phyloP scores from a whole-genome alignment of 2,113 vertebrate genomes.

The Nipponia nippon region DNA sequence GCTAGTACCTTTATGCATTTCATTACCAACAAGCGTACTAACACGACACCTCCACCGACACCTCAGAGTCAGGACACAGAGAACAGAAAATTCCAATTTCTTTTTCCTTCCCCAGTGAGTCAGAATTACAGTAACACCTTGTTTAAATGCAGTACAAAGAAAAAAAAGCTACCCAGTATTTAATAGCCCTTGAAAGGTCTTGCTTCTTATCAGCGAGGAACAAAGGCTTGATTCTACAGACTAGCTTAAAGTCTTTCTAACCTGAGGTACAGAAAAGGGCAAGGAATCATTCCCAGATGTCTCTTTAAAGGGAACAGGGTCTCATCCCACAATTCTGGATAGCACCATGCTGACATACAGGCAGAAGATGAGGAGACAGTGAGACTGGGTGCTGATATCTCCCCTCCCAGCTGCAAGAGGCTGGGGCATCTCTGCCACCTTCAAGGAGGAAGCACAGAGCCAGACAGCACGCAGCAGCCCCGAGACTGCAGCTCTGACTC shows the following conservation, averaged over 20 bases:
- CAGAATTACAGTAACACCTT: not conserved
- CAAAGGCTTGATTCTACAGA: not conserved
- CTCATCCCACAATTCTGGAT: not conserved
- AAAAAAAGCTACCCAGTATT: not conserved
- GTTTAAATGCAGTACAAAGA: not conserved
- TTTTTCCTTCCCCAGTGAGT: not conserved
- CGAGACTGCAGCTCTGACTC: fast-evolving
- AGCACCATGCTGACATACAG: not conserved
- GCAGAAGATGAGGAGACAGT: not conserved
- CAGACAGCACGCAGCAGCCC: not conserved
- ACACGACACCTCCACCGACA: not conserved
- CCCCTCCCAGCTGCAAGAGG: not conserved
- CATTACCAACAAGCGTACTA: not conserved
- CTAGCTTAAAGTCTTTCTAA: not conserved
- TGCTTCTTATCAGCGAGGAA: not conserved
- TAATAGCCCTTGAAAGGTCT: not conserved
- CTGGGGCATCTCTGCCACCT: not conserved
- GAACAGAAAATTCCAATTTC: not conserved
- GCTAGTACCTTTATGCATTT: not conserved
- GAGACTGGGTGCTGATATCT: not conserved
- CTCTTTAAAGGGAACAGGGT: not conserved
- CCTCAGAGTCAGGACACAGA: not conserved
- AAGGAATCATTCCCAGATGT: not conserved
- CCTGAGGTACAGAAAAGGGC: not conserved
- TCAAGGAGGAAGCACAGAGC: not conserved